phyloP scores from a whole-genome alignment of 2,113 vertebrate genomes.

The Hemicordylus capensis region DNA sequence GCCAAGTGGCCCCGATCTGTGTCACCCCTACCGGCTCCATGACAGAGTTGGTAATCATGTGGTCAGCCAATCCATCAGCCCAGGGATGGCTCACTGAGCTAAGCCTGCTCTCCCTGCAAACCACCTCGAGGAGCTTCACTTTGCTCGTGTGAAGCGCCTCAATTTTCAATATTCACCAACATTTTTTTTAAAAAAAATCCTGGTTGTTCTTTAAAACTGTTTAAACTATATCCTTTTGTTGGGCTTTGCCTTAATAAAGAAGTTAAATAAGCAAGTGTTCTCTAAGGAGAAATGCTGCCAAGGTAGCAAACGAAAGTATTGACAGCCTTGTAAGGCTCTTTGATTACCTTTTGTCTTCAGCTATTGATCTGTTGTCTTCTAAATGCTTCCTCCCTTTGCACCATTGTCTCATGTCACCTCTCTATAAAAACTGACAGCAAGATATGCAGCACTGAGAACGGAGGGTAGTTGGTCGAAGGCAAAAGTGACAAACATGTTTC shows the following conservation, averaged over 20 bases:
- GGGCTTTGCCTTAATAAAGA: slow-evolving; percentile 15
- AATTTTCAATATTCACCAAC: not conserved
- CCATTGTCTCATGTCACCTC: not conserved
- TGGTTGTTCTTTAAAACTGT: not conserved
- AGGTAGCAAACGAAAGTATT: slow-evolving; percentile 6
- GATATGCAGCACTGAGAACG: not conserved
- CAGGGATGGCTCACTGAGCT: too few relatives aligned
- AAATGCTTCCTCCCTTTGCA: slow-evolving; percentile 11
- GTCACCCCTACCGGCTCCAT: too few relatives aligned
- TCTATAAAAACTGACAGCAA: not conserved
- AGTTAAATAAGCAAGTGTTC: slow-evolving; percentile 3
- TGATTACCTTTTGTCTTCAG: slow-evolving; percentile 27
- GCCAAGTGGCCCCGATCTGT: too few relatives aligned
- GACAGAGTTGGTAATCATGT: too few relatives aligned
- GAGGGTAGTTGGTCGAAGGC: not conserved
- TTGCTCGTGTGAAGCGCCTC: too few relatives aligned
- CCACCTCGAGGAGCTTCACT: too few relatives aligned
- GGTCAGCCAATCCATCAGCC: too few relatives aligned
- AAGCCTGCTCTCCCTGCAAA: too few relatives aligned
- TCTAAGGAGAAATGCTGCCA: slow-evolving; percentile 4
- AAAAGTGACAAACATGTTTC: not conserved
- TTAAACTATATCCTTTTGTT: not conserved
- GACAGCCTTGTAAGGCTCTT: slow-evolving; percentile 7
- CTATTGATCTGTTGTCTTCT: slow-evolving; percentile 24
- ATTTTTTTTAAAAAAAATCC: not conserved